Evolutionary conservation across 2,888 invertebrate species (phyloP), one percentile per base, ranked within the genome.

Genomic region (Erynnis tages): DNA sequence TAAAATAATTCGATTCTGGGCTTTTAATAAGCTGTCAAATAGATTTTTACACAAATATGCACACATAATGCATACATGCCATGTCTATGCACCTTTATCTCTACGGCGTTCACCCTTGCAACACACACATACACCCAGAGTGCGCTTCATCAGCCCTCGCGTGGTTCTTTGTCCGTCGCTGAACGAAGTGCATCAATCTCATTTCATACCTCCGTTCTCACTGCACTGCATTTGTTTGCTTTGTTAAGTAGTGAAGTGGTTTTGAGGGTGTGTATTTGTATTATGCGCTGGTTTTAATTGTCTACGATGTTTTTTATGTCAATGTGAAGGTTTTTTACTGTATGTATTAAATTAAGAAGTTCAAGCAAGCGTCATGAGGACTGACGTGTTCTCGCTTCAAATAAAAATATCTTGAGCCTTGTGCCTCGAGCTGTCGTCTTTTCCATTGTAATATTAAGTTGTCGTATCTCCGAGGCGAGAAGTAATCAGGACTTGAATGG

Each of bases 171-270:
- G 56, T 56, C 30, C 40, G n/a, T 37, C 37, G 37, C 46, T 55
- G 57, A 59, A 59, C 56, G 49, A 44, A 55, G 48, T 53, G 49
- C 44, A 50, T 55, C 54, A 54, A 58, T 58, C 54, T 55, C 54
- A 54, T 56, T 54, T 54, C 29, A 8, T 19, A 25, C 38, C 43
- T 43, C 29, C 16, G 50, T 41, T 23, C 48, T 54, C 14, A 48
- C n/a, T 35, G 49, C 23, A 16, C 8, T 5, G 1, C n/a, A n/a
- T n/a, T n/a, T 34, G 37, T 19, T 17, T 17, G 35, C 13, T 10
- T 17, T 35, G 25, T 43, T 30, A 13, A 43, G 27, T 17, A 13
- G 21, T 32, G 13, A 8, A 14, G n/a, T 16, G 6, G 2, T 8
- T 21, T 8, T 7, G n/a, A 41, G 27, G 14, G 13, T 17, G n/a